Conservation (phyloP, 2,888 invertebrate genomes). For the Cryptocephalus moraei region DNA sequence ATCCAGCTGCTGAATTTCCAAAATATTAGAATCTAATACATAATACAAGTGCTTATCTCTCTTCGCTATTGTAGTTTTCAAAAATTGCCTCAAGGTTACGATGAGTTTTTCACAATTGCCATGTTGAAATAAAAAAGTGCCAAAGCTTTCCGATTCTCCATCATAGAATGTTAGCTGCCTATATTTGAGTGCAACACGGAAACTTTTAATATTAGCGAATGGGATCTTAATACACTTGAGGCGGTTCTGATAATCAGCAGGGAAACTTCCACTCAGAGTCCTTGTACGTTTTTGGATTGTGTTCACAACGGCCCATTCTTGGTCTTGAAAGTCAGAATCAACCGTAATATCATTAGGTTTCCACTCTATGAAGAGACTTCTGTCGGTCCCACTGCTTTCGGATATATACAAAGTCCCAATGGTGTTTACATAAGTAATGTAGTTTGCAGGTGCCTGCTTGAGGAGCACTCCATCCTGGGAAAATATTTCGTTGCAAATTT, state of each 20-base stretch:
- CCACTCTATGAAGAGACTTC: conserved; percentile 60
- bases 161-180: conserved; percentile 51
- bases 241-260: conserved; percentile 36
- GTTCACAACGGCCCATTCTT: conserved; percentile 79
- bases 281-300: conserved; percentile 57
- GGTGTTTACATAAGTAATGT: conserved; percentile 46
- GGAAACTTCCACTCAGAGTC: conserved; percentile 46
- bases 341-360: conserved; percentile 69
- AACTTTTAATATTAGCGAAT: conserved; percentile 55
- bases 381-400: conserved; percentile 42
- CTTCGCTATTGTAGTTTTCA: conserved; percentile 57
- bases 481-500: conserved; percentile 49
- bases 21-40: conserved; percentile 56
- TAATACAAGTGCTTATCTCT: conserved; percentile 63
- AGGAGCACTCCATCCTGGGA: conserved; percentile 72
- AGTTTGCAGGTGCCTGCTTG: conserved; percentile 52
- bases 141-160: conserved; percentile 60
- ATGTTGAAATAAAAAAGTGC: conserved; percentile 79
- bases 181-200: conserved; percentile 40
- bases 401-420: conserved; percentile 61
- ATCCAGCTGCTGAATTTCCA: conserved; percentile 59
- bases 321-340: conserved; percentile 66
- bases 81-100: conserved; percentile 49
- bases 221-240: conserved; percentile 45
- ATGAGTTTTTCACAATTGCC: conserved; percentile 75